These are phyloP conservation scores for Epizoanthus illoricatus DNA, from an alignment of 92 coral and sea anemone genomes.

Conservation along the genomic window DNA sequence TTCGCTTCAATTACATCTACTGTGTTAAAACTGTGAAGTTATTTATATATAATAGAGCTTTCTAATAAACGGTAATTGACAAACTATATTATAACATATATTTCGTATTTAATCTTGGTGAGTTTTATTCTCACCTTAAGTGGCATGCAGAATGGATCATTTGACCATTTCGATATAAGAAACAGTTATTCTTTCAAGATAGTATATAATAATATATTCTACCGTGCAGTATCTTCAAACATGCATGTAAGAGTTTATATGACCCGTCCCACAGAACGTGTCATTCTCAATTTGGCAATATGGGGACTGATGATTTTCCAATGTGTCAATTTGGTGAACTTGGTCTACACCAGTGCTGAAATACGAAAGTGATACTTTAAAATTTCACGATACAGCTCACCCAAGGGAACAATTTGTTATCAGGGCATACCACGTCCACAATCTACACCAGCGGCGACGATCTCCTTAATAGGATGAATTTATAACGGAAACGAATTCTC, in stretches of 20 bases:
- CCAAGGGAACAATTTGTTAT: conserved; percentile 31
- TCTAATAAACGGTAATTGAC: too few species aligned
- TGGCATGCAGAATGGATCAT: too few species aligned
- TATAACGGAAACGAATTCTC: conserved; percentile 28
- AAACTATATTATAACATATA: too few species aligned
- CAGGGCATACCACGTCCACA: conserved; percentile 34
- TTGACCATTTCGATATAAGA: background rate
- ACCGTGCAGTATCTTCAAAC: background rate
- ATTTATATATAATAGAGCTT: too few species aligned
- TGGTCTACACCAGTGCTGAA: conserved; percentile 9
- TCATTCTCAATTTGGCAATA: conserved; percentile 18
- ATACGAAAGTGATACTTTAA: conserved; percentile 17
- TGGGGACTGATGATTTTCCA: background rate
- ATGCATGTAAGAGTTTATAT: background rate
- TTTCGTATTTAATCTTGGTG: too few species aligned
- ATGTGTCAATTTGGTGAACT: background rate
- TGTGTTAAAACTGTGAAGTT: too few species aligned
- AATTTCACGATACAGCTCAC: conserved; percentile 3
- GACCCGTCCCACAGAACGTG: background rate
- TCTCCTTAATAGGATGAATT: conserved; percentile 3
- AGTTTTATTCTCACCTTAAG: too few species aligned
- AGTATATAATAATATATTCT: background rate
- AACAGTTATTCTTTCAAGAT: background rate
- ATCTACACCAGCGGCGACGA: conserved; percentile 36
- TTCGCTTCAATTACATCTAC: too few species aligned